Evolutionary conservation across 2,113 vertebrate species (phyloP).

Genomic region (Merops nubicus): DNA sequence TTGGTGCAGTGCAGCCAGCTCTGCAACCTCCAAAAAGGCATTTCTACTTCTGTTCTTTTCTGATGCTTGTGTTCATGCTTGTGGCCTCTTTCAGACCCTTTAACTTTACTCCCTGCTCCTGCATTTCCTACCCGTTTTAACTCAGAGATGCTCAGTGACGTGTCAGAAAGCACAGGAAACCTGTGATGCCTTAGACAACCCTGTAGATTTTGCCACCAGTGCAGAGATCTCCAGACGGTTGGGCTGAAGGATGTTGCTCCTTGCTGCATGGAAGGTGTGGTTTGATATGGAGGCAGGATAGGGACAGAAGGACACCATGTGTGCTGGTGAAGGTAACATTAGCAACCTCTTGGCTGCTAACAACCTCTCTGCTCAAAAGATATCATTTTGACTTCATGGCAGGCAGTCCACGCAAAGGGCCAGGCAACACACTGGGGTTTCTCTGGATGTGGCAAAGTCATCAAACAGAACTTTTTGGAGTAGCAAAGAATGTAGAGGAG

Average conservation of each 20-base stretch:
- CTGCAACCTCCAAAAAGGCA: background rate
- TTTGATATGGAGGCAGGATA: background rate
- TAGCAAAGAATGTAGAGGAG: background rate
- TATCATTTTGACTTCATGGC: background rate
- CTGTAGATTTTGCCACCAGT: background rate
- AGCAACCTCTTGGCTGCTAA: background rate
- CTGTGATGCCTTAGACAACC: background rate
- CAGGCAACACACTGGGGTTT: background rate
- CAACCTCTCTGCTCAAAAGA: background rate
- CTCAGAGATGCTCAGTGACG: background rate
- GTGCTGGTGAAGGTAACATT: background rate
- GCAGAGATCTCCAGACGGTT: background rate
- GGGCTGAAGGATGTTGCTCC: background rate
- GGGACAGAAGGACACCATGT: rapidly evolving
- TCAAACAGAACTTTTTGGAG: background rate
- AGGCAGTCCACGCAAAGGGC: background rate
- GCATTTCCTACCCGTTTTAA: background rate
- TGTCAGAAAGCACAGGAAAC: background rate
- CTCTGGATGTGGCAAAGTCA: background rate
- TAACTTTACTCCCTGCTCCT: background rate
- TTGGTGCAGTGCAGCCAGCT: background rate
- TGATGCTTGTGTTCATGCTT: rapidly evolving
- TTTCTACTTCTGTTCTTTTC: background rate
- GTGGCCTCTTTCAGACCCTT: background rate
- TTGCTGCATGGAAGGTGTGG: background rate